Evolutionary conservation across 2,888 invertebrate species (phyloP), one percentile per base, ranked within the genome.

Genomic region (Eupithecia subfuscata): DNA sequence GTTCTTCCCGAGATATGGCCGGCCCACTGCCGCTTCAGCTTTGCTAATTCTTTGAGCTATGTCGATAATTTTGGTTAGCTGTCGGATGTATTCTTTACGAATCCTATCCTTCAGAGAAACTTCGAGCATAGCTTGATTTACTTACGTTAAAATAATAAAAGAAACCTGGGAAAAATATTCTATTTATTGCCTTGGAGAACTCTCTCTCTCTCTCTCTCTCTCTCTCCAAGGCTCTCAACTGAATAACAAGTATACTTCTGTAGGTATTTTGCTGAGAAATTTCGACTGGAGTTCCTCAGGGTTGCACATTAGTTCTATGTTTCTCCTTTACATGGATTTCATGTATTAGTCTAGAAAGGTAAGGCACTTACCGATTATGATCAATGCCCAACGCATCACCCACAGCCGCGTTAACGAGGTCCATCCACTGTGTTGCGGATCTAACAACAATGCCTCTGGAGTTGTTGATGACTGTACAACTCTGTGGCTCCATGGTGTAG

Each of bases 401-500:
- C 4, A 96, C 95, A 0, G 96, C 95, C 2, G 92, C 88, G 78
- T 97, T 96, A 0, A 92, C 88, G 0, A 95, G 80, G 80, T 97
- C 96, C 89, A 96, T 95, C 95, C 95, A 96, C 84, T 97, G 97
- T 0, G 96, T 94, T 0, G 96, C 85, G 0, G 96, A 91, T 77
- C 95, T 95, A 11, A 93, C 88, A 0, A 81, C 75, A 14, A 89
- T 75, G 0, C 87, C 88, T 9, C 84, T 80, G 0, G 87, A 84
- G 0, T 87, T 87, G 43, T 87, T 86, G 0, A 80, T 56, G 1
- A 87, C 90, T 7, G 82, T 78, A 71, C 96, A 96, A 48, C 95
- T 94, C 81, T 97, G 97, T 0, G 96, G 96, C 88, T 98, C 98
- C 97, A 98, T 97, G 0, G 96, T 96, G 82, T 96, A 97, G 89